Conservation (phyloP, 2,888 invertebrate species). For the Hoplodrina ambigua region DNA sequence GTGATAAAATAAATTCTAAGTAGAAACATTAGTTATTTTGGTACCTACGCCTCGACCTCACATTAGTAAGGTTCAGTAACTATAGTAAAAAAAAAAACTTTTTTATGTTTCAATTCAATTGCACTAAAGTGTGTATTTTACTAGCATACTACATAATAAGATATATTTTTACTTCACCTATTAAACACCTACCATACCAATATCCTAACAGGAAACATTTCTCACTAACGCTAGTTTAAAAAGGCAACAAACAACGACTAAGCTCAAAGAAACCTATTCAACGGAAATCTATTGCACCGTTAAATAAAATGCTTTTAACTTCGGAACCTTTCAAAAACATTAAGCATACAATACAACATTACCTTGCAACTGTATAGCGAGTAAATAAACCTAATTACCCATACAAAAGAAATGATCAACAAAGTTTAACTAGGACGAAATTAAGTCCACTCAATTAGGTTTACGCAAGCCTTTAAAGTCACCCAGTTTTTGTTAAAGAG, state of each 20-base stretch:
- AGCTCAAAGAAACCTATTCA: neutral
- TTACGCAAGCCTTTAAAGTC: slow-evolving; percentile 64
- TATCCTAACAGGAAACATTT: neutral
- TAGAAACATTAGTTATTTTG: slow-evolving; percentile 32
- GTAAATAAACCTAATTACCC: slow-evolving; percentile 61
- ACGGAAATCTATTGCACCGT: slow-evolving; percentile 36
- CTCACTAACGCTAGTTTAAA: neutral
- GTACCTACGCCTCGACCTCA: slow-evolving; percentile 20
- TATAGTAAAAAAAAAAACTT: neutral
- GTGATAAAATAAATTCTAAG: slow-evolving; percentile 45
- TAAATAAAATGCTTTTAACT: slow-evolving; percentile 37
- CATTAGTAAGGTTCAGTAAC: slow-evolving; percentile 15
- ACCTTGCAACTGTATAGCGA: slow-evolving; percentile 45
- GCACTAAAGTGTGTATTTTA: neutral
- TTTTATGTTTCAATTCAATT: neutral
- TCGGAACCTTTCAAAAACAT: slow-evolving; percentile 31
- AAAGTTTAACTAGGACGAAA: slow-evolving; percentile 70
- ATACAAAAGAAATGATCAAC: slow-evolving; percentile 66
- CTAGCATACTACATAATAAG: too few species aligned
- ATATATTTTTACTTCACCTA: too few species aligned
- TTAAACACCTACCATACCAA: neutral
- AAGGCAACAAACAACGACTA: neutral
- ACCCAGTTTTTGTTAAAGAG: slow-evolving; percentile 67
- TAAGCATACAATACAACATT: slow-evolving; percentile 38
- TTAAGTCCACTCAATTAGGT: slow-evolving; percentile 72